Evolutionary conservation across 2,797 vertebrate species (phyloP).

Genomic region (Neopelma chrysocephalum): DNA sequence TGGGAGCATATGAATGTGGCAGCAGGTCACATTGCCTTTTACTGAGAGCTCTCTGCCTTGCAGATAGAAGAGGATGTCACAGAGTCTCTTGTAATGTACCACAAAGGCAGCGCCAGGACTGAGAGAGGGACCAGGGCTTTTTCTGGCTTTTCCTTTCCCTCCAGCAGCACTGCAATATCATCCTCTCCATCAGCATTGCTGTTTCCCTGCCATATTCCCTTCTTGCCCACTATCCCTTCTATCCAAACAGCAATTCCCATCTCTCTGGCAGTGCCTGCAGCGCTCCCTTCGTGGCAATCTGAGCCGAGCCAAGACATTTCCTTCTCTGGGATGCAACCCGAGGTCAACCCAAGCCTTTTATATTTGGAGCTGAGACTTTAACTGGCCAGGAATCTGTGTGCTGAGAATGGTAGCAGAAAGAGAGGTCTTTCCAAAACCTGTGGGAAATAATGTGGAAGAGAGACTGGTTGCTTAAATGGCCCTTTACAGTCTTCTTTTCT

Average conservation of each 20-base stretch:
- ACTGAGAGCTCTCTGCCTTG: neutral
- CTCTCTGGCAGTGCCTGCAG: neutral
- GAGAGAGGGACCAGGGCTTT: neutral
- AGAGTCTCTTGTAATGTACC: neutral
- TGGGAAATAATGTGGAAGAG: neutral
- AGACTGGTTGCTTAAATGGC: neutral
- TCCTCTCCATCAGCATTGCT: neutral
- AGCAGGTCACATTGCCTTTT: neutral
- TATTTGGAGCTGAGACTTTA: conserved; percentile 34
- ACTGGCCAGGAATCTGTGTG: neutral
- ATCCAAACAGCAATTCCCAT: neutral
- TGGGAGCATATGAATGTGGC: neutral
- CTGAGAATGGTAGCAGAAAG: neutral
- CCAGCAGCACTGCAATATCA: neutral
- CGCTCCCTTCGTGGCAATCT: neutral
- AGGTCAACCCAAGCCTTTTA: neutral
- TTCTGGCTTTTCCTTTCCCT: neutral
- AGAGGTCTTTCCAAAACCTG: neutral
- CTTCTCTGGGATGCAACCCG: neutral
- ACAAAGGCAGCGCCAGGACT: neutral
- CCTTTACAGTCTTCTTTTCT: neutral
- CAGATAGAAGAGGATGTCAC: neutral
- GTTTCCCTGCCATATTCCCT: neutral
- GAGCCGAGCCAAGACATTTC: neutral
- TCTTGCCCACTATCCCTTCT: neutral